Evolutionary conservation across 2,797 vertebrate species (phyloP).

Genomic region (Eulemur rubriventer): DNA sequence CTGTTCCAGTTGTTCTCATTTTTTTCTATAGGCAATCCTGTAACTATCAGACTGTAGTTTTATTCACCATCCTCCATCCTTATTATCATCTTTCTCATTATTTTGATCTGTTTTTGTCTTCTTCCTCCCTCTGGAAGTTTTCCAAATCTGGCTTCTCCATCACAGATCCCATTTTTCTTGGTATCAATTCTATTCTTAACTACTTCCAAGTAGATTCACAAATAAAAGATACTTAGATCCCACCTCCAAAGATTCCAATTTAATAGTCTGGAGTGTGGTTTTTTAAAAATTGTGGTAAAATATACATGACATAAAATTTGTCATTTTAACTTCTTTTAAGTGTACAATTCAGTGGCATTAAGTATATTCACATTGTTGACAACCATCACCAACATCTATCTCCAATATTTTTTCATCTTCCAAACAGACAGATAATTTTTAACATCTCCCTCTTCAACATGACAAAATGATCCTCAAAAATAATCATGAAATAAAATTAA

Average conservation of each 20-base stretch:
- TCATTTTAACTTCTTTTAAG: background rate
- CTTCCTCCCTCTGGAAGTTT: background rate
- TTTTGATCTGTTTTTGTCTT: background rate
- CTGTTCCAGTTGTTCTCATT: background rate
- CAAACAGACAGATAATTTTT: background rate
- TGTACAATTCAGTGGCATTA: background rate
- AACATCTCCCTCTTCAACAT: background rate
- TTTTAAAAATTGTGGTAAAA: background rate
- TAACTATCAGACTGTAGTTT: background rate
- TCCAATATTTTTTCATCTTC: background rate
- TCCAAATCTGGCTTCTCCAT: background rate
- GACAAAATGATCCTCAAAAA: background rate
- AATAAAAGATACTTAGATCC: background rate
- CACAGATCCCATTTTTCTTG: background rate
- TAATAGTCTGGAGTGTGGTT: background rate
- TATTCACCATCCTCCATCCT: background rate
- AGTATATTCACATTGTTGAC: background rate
- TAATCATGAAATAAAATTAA: background rate
- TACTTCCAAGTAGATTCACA: background rate
- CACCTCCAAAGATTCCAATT: background rate
- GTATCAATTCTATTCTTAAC: background rate
- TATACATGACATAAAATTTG: background rate
- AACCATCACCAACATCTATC: background rate
- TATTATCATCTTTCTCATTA: background rate
- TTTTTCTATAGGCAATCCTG: background rate